phyloP scores from a whole-genome alignment of 92 coral and sea anemone species.

The Actinernus sp. region DNA sequence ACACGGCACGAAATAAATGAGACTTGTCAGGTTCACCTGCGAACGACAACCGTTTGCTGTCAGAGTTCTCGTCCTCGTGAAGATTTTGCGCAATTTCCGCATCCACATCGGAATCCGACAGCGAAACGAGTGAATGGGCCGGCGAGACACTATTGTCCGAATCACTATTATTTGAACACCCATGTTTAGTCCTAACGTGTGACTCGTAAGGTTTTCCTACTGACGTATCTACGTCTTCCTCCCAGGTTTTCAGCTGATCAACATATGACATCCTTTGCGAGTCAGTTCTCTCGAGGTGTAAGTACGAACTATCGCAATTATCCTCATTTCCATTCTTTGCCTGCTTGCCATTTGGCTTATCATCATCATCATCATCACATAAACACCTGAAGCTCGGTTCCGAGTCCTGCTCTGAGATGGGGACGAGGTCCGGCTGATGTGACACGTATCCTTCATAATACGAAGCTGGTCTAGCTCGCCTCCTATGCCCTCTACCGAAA shows the following conservation, averaged over 20 bases:
- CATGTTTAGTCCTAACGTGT: conserved; percentile 41
- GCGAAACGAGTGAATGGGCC: conserved; percentile 82
- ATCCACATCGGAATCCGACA: conserved; percentile 88
- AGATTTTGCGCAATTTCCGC: conserved; percentile 75
- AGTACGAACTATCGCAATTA: conserved; percentile 44
- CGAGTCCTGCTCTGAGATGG: conserved; percentile 72
- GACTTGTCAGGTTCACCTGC: conserved; percentile 42
- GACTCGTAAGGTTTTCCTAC: conserved; percentile 70
- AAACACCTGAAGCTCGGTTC: conserved; percentile 73
- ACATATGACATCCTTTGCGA: conserved; percentile 57
- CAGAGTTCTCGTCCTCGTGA: conserved; percentile 27
- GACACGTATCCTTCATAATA: conserved; percentile 55
- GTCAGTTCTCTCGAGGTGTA: conserved; percentile 76
- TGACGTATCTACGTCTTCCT: conserved; percentile 22
- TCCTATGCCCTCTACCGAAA: conserved; percentile 55
- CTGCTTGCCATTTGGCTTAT: neutral
- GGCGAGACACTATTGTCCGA: conserved; percentile 91
- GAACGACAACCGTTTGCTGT: conserved; percentile 32
- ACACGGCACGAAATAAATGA: conserved; percentile 60
- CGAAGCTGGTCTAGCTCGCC: conserved; percentile 78
- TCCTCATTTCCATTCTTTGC: conserved; percentile 32
- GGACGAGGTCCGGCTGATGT: conserved; percentile 47
- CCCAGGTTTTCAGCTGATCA: conserved; percentile 75
- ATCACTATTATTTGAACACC: conserved; percentile 51
- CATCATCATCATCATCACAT: conserved; percentile 72